Conservation (phyloP, 2,797 vertebrate genomes). For the Lithobates pipiens region DNA sequence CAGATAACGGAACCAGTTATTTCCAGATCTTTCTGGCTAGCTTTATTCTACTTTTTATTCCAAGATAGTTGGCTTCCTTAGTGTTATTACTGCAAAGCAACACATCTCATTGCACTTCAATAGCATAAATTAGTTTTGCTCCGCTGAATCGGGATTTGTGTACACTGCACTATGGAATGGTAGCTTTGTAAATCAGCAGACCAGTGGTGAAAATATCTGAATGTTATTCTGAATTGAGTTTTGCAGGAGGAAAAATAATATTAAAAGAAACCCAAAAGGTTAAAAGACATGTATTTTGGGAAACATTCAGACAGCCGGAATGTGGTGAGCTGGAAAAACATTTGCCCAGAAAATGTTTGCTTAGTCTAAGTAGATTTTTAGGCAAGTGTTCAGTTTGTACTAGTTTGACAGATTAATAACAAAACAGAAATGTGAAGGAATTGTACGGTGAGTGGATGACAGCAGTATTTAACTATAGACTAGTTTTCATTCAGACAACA, state of each 20-base stretch:
- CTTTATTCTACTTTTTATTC: constrained; percentile 28
- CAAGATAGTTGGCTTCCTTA: background rate
- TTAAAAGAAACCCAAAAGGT: background rate
- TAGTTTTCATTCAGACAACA: too few species aligned
- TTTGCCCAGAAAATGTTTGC: background rate
- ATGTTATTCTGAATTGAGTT: background rate
- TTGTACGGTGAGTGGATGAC: background rate
- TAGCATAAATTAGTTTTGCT: constrained; percentile 36
- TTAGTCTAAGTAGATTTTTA: constrained; percentile 15
- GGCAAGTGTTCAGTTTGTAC: background rate
- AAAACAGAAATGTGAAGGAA: constrained; percentile 1
- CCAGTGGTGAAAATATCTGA: constrained; percentile 12
- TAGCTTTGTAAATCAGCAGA: constrained; percentile 24
- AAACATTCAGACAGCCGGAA: constrained; percentile 6
- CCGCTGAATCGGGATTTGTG: constrained; percentile 36
- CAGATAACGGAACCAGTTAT: constrained; percentile 11
- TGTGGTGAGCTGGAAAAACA: background rate
- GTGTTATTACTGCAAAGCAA: constrained; percentile 37
- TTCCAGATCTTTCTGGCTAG: constrained; percentile 12
- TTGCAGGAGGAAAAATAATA: constrained; percentile 18
- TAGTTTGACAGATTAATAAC: background rate
- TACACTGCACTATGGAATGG: constrained; percentile 6
- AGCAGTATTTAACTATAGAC: background rate
- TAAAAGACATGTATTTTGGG: constrained; percentile 17
- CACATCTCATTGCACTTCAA: constrained; percentile 20